Conservation (phyloP, 2,888 invertebrate species). For the Microctonus brassicae region DNA sequence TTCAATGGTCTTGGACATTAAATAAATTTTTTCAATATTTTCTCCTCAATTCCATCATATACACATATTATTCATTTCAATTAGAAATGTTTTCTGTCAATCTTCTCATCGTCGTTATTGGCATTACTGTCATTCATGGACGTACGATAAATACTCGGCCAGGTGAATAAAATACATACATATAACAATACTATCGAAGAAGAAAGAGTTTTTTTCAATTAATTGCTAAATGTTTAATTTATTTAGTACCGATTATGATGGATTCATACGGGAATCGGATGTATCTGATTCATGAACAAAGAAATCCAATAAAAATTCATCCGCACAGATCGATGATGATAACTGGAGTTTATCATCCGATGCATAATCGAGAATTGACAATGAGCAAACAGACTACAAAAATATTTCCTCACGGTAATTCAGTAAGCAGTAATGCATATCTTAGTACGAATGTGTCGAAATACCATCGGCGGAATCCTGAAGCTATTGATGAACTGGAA, state of each 20-base stretch:
- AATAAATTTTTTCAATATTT: not conserved
- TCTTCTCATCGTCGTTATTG: not conserved
- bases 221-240: not conserved
- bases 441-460: conserved; percentile 52
- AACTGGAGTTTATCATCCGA: conserved; percentile 62
- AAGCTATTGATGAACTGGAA: conserved; percentile 56
- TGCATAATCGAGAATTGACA: conserved; percentile 53
- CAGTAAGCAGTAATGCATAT: conserved; percentile 60
- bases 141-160: not conserved
- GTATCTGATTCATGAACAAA: conserved; percentile 53
- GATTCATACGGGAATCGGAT: conserved; percentile 53
- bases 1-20: not conserved
- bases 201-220: not conserved
- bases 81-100: not conserved
- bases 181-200: not conserved
- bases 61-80: not conserved
- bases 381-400: conserved; percentile 55
- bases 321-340: conserved; percentile 65
- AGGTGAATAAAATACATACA: not conserved
- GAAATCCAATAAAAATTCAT: conserved; percentile 50
- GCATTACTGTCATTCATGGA: not conserved
- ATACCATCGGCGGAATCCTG: conserved; percentile 53
- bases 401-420: conserved; percentile 63
- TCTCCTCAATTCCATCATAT: not conserved
- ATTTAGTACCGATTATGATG: conserved; percentile 53